A percentile compares a stretch with the other conserved stretches of the same genome.
Conservation (phyloP, 2,113 vertebrate species). For the Marmota monax region DNA sequence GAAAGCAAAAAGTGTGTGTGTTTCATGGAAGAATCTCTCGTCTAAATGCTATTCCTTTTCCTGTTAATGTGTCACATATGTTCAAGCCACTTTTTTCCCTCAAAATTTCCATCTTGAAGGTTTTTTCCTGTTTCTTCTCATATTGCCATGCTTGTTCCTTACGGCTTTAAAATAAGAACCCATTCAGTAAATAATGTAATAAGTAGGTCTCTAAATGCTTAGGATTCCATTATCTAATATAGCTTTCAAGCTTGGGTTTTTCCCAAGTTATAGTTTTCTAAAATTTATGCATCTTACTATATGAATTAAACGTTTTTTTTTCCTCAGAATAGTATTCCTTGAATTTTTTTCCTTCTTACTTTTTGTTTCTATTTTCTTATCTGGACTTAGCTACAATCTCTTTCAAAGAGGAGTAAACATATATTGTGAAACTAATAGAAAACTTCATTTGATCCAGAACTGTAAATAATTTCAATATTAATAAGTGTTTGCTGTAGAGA, state of each 20-base stretch:
- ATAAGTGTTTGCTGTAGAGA: neutral
- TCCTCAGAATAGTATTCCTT: neutral
- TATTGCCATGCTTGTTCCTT: constrained; percentile 35
- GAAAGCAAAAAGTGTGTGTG: constrained; percentile 50
- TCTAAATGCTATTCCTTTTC: constrained; percentile 44
- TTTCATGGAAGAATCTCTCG: constrained; percentile 43
- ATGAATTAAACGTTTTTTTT: constrained; percentile 29
- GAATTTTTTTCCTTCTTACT: neutral
- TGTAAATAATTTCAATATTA: neutral
- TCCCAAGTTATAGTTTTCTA: constrained; percentile 20
- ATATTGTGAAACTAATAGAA: neutral
- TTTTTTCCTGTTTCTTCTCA: constrained; percentile 17
- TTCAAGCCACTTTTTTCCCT: constrained; percentile 37
- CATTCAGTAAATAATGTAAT: constrained; percentile 32
- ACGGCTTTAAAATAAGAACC: constrained; percentile 53
- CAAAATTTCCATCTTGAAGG: constrained; percentile 51
- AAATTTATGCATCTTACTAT: constrained; percentile 10
- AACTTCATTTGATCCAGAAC: neutral
- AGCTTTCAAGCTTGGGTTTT: neutral
- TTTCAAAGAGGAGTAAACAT: neutral
- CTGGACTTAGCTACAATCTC: neutral
- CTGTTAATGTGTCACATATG: constrained; percentile 61
- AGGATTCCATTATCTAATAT: neutral
- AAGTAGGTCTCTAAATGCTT: constrained; percentile 27
- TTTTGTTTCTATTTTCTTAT: constrained; percentile 27